Percentiles rank a stretch among this genome's conserved stretches.
Evolutionary conservation across 2,113 vertebrate species (phyloP).

Genomic region (Notarius quadriscutis): DNA sequence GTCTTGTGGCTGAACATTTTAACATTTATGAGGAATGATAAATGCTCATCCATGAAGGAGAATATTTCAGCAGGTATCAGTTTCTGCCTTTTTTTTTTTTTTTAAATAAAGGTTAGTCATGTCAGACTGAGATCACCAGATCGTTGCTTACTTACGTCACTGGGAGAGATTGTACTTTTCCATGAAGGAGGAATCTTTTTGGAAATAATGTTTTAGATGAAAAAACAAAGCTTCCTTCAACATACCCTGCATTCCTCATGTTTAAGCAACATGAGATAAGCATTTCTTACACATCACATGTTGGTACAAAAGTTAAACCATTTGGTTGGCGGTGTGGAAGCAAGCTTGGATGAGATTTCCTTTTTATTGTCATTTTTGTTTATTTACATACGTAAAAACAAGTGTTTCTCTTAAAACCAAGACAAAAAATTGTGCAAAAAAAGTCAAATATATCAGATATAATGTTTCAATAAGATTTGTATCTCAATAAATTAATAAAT

Average conservation of each 20-base stretch:
- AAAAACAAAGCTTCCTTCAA: background rate
- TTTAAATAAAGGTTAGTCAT: constrained; percentile 42
- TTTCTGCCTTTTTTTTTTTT: background rate
- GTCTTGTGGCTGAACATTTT: background rate
- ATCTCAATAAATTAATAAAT: no score
- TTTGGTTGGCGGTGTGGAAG: background rate
- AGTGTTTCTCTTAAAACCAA: no score
- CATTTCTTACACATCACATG: background rate
- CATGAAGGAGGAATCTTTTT: background rate
- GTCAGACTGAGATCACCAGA: constrained; percentile 10
- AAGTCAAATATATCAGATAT: no score
- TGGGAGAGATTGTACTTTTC: constrained; percentile 8
- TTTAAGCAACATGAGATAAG: background rate
- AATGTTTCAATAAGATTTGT: no score
- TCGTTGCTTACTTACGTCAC: background rate
- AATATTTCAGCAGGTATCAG: constrained; percentile 17
- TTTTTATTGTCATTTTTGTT: no score
- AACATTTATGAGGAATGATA: background rate
- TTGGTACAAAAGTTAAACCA: background rate
- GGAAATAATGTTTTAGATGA: background rate
- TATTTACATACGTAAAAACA: no score
- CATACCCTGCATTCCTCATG: background rate
- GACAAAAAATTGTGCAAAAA: no score
- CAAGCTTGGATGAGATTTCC: no score
- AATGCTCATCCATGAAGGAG: background rate